phyloP scores from a whole-genome alignment of 2,113 vertebrate species.

The Heloderma charlesbogerti region DNA sequence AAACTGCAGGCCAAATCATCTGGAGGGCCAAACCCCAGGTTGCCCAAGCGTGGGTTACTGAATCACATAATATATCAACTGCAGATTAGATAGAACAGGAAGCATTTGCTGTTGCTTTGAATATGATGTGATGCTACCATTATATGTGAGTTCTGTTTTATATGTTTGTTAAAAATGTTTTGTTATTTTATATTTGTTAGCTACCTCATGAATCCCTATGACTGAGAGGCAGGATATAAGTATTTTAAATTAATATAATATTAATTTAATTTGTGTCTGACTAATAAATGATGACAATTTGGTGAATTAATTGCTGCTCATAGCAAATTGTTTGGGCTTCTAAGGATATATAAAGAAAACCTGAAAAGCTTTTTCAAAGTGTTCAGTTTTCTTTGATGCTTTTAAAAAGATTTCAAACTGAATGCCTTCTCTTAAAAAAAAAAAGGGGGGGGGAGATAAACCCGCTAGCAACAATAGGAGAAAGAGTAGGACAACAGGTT shows the following conservation, averaged over 20 bases:
- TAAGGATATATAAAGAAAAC: neutral
- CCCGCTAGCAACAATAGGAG: slow-evolving; percentile 1
- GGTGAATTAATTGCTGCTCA: neutral
- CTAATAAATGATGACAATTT: neutral
- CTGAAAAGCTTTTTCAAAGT: slow-evolving; percentile 1
- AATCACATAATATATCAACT: neutral
- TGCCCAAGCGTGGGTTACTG: neutral
- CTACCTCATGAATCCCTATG: neutral
- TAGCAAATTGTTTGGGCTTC: neutral
- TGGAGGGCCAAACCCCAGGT: too few species aligned
- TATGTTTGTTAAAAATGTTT: neutral
- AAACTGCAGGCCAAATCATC: too few species aligned
- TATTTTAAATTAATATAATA: neutral
- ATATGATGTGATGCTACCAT: neutral
- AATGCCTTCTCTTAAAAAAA: neutral
- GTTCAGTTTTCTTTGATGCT: neutral
- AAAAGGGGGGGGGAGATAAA: neutral
- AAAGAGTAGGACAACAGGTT: slow-evolving; percentile 16
- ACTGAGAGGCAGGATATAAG: neutral
- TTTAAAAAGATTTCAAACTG: slow-evolving; percentile 3
- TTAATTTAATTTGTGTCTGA: neutral
- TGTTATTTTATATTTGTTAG: neutral
- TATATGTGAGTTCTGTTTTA: neutral
- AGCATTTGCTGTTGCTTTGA: neutral
- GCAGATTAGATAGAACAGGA: neutral